phyloP scores from a whole-genome alignment of 2,888 invertebrate species.

The Andrena trimmerana region DNA sequence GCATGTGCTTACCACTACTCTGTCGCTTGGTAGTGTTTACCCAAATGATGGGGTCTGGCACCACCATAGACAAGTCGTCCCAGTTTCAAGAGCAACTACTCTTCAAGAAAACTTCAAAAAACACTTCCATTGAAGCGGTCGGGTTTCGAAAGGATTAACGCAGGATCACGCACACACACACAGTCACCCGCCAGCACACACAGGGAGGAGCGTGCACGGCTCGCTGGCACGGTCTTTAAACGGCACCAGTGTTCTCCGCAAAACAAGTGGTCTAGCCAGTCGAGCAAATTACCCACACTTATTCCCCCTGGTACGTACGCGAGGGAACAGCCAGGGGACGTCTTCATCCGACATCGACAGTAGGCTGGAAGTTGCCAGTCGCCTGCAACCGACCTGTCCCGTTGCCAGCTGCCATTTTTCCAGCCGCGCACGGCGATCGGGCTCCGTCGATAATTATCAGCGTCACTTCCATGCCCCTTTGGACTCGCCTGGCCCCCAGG shows the following conservation, averaged over 20 bases:
- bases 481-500: conserved; percentile 8
- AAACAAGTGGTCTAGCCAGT: conserved; percentile 83
- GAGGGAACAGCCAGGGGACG: conserved; percentile 70
- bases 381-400: conserved; percentile 62
- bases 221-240: conserved; percentile 64
- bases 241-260: conserved; percentile 70
- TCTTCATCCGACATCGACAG: conserved; percentile 78
- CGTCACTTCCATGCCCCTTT: conserved; percentile 44
- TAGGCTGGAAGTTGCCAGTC: conserved; percentile 30
- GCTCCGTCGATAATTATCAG: conserved; percentile 71
- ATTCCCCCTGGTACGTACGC: conserved; percentile 69
- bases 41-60: no score
- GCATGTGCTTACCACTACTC: no score
- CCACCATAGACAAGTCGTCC: no score
- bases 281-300: conserved; percentile 83
- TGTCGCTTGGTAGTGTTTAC: no score
- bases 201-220: conserved; percentile 40
- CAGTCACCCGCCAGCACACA: conserved; percentile 21
- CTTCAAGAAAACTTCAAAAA: no score
- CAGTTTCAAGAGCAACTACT: no score
- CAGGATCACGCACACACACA: neutral
- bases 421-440: conserved; percentile 67
- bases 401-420: conserved; percentile 69
- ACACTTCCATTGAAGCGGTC: no score
- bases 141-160: neutral